These are phyloP conservation scores for Drosophila arawakana DNA, from an alignment of 1,140 invertebrate genomes.

Conservation along the genomic window DNA sequence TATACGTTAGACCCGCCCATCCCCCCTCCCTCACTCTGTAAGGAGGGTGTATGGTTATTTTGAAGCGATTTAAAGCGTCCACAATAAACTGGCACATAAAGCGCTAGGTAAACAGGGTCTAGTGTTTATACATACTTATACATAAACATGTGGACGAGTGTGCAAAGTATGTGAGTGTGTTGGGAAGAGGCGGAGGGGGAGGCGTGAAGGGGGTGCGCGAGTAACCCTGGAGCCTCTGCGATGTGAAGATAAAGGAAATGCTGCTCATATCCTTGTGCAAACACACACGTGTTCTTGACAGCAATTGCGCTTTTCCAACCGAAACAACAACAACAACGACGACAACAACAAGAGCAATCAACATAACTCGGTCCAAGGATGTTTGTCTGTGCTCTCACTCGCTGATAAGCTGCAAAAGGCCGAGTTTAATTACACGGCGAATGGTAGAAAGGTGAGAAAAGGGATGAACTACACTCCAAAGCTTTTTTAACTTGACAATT, in stretches of 20 bases:
- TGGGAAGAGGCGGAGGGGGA: background rate
- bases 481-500: too few species aligned
- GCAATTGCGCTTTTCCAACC: constrained; percentile 70
- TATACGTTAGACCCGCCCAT: background rate
- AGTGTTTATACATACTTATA: constrained; percentile 37
- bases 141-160: constrained; percentile 17
- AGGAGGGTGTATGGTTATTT: constrained; percentile 32
- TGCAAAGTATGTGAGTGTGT: background rate
- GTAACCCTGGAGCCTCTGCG: constrained; percentile 2
- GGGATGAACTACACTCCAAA: too few species aligned
- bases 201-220: background rate
- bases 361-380: constrained; percentile 60
- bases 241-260: constrained; percentile 60
- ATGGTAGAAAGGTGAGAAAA: background rate
- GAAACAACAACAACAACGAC: constrained; percentile 53
- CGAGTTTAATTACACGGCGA: constrained; percentile 27
- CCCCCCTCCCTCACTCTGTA: background rate
- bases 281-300: constrained; percentile 81
- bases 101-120: constrained; percentile 73
- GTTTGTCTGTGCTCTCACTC: constrained; percentile 43
- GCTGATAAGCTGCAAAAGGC: constrained; percentile 47
- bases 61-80: constrained; percentile 59
- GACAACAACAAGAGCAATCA: constrained; percentile 69
- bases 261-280: constrained; percentile 76
- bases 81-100: constrained; percentile 71